phyloP scores from a whole-genome alignment of 2,797 vertebrate species.

The Uromys caudimaculatus region DNA sequence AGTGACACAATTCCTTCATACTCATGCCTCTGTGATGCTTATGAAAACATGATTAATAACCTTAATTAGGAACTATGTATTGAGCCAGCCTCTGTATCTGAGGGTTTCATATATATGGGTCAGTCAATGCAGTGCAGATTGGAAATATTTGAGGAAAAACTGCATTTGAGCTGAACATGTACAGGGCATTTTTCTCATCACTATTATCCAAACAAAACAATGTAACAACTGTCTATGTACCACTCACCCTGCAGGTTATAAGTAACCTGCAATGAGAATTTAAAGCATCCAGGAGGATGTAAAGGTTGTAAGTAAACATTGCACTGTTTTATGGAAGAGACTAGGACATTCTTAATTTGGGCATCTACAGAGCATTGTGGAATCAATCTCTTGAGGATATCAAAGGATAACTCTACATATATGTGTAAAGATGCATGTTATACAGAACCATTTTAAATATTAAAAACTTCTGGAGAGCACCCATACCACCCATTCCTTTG shows the following conservation, averaged over 20 bases:
- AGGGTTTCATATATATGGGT: not conserved
- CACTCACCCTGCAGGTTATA: not conserved
- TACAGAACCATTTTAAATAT: not conserved
- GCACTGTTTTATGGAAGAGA: not conserved
- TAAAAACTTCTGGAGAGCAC: slow-evolving; percentile 5
- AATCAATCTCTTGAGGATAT: not conserved
- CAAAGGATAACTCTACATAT: not conserved
- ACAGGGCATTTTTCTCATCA: not conserved
- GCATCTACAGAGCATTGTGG: not conserved
- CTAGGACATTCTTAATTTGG: not conserved
- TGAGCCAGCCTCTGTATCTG: not conserved
- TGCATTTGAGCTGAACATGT: not conserved
- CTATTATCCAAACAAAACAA: not conserved
- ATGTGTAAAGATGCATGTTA: not conserved
- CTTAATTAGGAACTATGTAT: not conserved
- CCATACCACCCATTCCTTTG: not conserved
- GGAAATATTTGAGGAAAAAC: not conserved
- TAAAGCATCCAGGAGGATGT: not conserved
- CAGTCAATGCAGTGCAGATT: not conserved
- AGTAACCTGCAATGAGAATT: not conserved
- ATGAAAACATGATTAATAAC: not conserved
- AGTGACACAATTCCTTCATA: not conserved
- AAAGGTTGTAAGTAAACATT: not conserved
- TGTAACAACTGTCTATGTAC: not conserved
- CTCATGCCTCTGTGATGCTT: not conserved